Evolutionary conservation across 2,797 vertebrate species (phyloP), one percentile per base, ranked within the genome.

Genomic region (Leucoraja ocellata): DNA sequence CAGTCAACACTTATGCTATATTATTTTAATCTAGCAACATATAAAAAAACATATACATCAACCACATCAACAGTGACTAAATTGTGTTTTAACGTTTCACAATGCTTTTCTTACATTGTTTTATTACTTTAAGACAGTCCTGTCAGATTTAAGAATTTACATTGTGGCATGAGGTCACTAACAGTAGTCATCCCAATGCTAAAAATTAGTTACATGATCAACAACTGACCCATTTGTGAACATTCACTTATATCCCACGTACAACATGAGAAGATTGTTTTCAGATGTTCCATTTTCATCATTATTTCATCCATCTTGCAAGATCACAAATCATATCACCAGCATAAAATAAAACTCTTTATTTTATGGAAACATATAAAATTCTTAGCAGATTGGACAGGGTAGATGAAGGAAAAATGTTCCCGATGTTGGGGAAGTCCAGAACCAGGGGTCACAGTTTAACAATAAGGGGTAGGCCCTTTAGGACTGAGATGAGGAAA

Each of bases 41-140:
- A 28, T 88, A 36, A 88, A 63, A 61, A 68, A 36, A 7, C 32
- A 46, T 46, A 39, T 39, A 23, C 36, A 68, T 73, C n/a, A 91
- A 36, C 63, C 32, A 71, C 88, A 68, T 25, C 83, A 63, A 63
- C 63, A 86, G 32, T 21, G 1, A 46, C 6, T 46, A 74, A 92
- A 92, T 92, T 54, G 28, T 8, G n/a, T 32, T 14, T 74, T 68
- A 73, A 28, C 58, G 39, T 1, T 39, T 74, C 8, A 23, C 1
- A 46, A 16, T 73, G 11, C 0, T 76, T 46, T 71, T 46, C 88
- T 74, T 58, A 74, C 18, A 28, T 73, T 54, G 21, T 92, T 94
- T 93, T 94, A 93, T 94, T 93, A 94, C 93, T 54, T 28, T 93
- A 86, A 93, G 84, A 88, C 81, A 93, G 83, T 84, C 93, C 79